Conservation (phyloP, 2,888 invertebrate species). For the Andrena marginata region DNA sequence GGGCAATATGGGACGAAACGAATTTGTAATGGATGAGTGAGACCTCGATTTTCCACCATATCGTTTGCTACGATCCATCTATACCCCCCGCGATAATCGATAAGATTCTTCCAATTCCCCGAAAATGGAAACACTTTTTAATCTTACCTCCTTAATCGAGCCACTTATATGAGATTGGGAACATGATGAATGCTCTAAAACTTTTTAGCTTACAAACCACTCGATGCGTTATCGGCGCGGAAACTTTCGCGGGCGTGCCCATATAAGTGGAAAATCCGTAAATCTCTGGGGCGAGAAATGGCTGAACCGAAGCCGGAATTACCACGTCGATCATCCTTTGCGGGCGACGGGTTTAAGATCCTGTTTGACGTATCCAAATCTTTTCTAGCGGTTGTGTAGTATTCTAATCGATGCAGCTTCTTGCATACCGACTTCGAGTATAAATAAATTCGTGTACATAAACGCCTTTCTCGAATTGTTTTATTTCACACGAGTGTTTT, state of each 20-base stretch:
- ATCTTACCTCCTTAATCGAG: constrained; percentile 24
- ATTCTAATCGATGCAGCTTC: background rate
- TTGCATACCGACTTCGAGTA: background rate
- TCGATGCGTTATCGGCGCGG: constrained; percentile 26
- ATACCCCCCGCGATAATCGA: background rate
- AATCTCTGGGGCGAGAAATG: constrained; percentile 49
- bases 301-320: constrained; percentile 42
- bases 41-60: background rate
- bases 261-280: constrained; percentile 57
- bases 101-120: background rate
- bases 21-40: too few relatives aligned
- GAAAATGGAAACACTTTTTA: constrained; percentile 17
- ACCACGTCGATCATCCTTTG: constrained; percentile 56
- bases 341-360: constrained; percentile 31
- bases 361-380: constrained; percentile 39
- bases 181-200: constrained; percentile 32
- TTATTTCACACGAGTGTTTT: too few relatives aligned
- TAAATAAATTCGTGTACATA: background rate
- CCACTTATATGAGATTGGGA: constrained; percentile 23
- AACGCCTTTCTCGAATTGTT: too few relatives aligned
- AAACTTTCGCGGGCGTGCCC: constrained; percentile 46
- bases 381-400: background rate
- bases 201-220: constrained; percentile 51
- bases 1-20: background rate
- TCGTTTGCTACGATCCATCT: background rate